These are phyloP conservation scores for Anabacerthia variegaticeps DNA, from an alignment of 2,797 vertebrate genomes.

Conservation along the genomic window DNA sequence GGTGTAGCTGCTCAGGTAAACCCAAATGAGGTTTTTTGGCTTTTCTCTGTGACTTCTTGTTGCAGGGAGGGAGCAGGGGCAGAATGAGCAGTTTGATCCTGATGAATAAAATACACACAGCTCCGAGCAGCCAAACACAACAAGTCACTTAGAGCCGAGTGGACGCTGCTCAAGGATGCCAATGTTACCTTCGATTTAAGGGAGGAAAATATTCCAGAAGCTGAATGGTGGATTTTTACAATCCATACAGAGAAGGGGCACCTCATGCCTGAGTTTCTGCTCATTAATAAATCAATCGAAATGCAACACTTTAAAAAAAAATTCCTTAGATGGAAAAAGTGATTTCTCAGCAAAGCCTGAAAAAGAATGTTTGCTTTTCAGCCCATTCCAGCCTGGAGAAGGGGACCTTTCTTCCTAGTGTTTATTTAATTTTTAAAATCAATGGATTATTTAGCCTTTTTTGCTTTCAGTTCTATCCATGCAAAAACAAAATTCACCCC, in stretches of 20 bases:
- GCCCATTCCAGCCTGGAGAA: constrained; percentile 19
- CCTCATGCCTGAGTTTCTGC: background rate
- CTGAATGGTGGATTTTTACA: constrained; percentile 7
- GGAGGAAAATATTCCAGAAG: constrained; percentile 38
- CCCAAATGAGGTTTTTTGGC: background rate
- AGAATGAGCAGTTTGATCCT: background rate
- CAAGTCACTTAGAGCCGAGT: background rate
- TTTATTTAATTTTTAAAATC: constrained; percentile 65
- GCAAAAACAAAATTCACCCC: constrained; percentile 55
- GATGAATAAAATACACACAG: constrained; percentile 17
- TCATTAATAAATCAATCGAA: constrained; percentile 50
- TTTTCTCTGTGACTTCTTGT: background rate
- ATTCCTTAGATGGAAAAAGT: constrained; percentile 60
- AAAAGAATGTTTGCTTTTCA: constrained; percentile 52
- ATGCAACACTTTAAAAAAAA: background rate
- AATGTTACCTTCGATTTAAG: constrained; percentile 1
- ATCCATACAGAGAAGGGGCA: background rate
- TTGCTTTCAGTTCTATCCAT: background rate
- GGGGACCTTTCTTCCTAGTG: constrained; percentile 49
- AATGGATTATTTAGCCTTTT: constrained; percentile 48
- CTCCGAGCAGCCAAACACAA: constrained; percentile 36
- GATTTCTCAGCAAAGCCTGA: constrained; percentile 58
- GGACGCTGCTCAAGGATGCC: background rate
- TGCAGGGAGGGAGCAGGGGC: background rate
- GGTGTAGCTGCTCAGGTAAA: background rate